Percentiles rank a stretch among this genome's conserved stretches.
Evolutionary conservation across 2,113 vertebrate species (phyloP).

Genomic region (Alexandromys fortis): DNA sequence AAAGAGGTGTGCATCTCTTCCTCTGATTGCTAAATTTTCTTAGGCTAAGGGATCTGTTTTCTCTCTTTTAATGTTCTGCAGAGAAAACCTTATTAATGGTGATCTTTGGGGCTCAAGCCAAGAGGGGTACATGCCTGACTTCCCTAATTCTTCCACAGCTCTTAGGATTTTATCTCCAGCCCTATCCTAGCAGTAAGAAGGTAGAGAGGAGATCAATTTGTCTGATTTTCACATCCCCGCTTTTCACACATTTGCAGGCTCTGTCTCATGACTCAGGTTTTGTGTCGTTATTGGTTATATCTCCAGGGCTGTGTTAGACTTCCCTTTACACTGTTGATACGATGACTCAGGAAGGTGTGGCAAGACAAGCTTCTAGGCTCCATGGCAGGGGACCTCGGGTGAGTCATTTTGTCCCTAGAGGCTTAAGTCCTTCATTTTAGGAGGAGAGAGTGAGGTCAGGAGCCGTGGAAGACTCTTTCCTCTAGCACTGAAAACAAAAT

Average conservation of each 20-base stretch:
- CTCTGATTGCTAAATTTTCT: background rate
- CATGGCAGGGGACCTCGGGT: background rate
- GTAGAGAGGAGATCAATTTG: background rate
- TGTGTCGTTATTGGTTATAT: background rate
- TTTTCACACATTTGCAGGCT: slow-evolving; percentile 3
- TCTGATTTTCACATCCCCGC: background rate
- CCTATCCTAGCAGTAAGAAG: background rate
- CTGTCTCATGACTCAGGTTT: background rate
- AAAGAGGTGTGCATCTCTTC: background rate
- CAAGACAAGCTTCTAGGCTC: background rate
- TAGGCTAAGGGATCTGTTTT: background rate
- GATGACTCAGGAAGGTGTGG: background rate
- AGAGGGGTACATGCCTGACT: background rate
- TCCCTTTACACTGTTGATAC: background rate
- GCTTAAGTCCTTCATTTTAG: background rate
- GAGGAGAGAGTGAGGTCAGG: background rate
- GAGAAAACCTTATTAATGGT: background rate
- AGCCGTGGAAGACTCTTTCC: background rate
- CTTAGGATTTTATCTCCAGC: background rate
- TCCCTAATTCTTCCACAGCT: background rate
- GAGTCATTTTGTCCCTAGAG: background rate
- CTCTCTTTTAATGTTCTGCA: background rate
- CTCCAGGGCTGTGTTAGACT: background rate
- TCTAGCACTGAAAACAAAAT: slow-evolving; percentile 24
- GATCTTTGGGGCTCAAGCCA: background rate